A percentile compares a stretch with the other conserved stretches of the same genome.
Evolutionary conservation across 2,797 vertebrate genomes (phyloP).

Genomic region (Astyanax mexicanus): DNA sequence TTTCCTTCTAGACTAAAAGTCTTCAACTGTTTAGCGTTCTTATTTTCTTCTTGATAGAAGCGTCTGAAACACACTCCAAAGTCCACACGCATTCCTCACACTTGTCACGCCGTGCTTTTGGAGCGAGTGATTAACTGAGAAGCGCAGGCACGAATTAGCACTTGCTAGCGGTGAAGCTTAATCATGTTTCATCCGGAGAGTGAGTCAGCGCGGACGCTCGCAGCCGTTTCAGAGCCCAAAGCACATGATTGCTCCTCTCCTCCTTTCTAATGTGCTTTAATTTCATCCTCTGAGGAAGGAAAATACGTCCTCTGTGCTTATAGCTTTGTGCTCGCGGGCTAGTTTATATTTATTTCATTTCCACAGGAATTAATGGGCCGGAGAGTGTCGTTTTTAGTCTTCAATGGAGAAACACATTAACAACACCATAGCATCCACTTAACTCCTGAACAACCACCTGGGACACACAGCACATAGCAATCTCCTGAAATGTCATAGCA

Average conservation of each 20-base stretch:
- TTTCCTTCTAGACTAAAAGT: slow-evolving; percentile 1
- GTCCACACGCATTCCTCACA: slow-evolving; percentile 1
- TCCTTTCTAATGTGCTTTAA: not conserved
- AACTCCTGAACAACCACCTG: no score
- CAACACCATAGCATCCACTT: no score
- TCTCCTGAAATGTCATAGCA: no score
- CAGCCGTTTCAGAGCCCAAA: slow-evolving; percentile 2
- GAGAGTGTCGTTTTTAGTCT: no score
- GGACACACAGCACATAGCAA: no score
- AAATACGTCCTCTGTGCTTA: not conserved
- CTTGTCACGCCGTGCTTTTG: slow-evolving; percentile 14
- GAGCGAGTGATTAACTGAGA: slow-evolving; percentile 17
- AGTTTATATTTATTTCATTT: no score
- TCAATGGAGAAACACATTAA: no score
- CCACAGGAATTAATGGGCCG: no score
- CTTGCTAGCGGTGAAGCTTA: slow-evolving; percentile 24
- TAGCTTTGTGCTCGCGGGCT: not conserved
- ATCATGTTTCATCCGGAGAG: slow-evolving; percentile 22
- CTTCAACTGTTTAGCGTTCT: not conserved
- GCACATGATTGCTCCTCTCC: slow-evolving; percentile 6
- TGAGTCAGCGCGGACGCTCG: slow-evolving; percentile 26
- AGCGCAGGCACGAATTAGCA: slow-evolving; percentile 25
- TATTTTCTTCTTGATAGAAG: not conserved
- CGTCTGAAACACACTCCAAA: slow-evolving; percentile 19
- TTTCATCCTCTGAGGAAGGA: not conserved